A percentile compares a stretch with the other conserved stretches of the same genome.
phyloP scores from a whole-genome alignment of 2,797 vertebrate genomes.

The Artibeus lituratus region DNA sequence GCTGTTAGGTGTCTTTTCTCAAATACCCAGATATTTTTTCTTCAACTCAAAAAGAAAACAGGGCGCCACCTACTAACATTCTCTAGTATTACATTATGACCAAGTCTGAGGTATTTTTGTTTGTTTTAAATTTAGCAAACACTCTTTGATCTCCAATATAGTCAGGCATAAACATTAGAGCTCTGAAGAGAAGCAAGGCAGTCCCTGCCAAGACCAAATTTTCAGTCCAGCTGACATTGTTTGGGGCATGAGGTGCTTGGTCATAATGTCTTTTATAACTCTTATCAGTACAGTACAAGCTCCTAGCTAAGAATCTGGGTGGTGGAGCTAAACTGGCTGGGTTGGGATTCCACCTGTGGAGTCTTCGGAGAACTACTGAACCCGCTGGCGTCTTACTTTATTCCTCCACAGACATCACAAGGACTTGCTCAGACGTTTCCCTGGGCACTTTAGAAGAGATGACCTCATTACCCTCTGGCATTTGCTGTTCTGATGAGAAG shows the following conservation, averaged over 20 bases:
- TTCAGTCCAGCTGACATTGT: not conserved
- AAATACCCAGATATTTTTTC: not conserved
- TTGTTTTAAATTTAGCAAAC: not conserved
- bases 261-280: not conserved
- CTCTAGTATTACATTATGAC: slow-evolving; percentile 2
- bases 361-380: not conserved
- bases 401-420: not conserved
- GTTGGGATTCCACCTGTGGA: not conserved
- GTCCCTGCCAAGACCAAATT: not conserved
- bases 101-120: not conserved
- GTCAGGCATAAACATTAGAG: not conserved
- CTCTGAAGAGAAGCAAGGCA: not conserved
- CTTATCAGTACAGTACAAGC: not conserved
- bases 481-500: slow-evolving; percentile 26
- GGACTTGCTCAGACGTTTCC: not conserved
- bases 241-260: rapidly evolving
- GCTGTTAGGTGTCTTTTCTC: not conserved
- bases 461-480: not conserved
- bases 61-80: slow-evolving; percentile 24
- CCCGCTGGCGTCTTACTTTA: not conserved
- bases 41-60: not conserved
- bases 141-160: not conserved
- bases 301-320: not conserved
- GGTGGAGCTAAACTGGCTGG: not conserved
- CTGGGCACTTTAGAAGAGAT: not conserved